Evolutionary conservation across 2,797 vertebrate genomes (phyloP).

Genomic region (Paguma larvata): DNA sequence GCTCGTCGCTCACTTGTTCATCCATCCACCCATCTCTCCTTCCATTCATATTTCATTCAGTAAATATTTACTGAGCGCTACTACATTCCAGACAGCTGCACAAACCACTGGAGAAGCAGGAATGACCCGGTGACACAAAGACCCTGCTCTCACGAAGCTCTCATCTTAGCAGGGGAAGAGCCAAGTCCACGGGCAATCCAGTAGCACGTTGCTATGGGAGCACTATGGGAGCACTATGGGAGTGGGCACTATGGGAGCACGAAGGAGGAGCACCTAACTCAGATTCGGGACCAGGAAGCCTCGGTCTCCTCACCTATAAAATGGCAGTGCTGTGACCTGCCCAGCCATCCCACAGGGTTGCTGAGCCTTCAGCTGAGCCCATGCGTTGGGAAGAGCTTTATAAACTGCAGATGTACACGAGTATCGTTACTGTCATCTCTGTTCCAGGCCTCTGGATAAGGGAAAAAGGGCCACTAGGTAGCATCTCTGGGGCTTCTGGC

Average conservation of each 20-base stretch:
- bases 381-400: not conserved
- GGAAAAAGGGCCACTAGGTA: not conserved
- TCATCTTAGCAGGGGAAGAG: not conserved
- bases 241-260: accelerated
- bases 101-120: not conserved
- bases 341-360: not conserved
- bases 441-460: not conserved
- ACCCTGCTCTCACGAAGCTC: not conserved
- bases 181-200: not conserved
- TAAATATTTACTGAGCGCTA: not conserved
- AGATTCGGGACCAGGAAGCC: not conserved
- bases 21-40: not conserved
- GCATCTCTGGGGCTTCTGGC: not conserved
- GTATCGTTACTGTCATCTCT: not conserved
- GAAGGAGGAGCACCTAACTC: not conserved
- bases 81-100: too few relatives aligned
- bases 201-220: not conserved
- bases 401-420: not conserved
- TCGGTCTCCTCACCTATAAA: not conserved
- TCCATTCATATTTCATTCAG: not conserved
- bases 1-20: not conserved
- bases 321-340: not conserved
- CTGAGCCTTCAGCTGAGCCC: not conserved
- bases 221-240: accelerated
- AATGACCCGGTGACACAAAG: not conserved